phyloP scores from a whole-genome alignment of 2,113 vertebrate genomes.

The Hirundichthys speculiger region DNA sequence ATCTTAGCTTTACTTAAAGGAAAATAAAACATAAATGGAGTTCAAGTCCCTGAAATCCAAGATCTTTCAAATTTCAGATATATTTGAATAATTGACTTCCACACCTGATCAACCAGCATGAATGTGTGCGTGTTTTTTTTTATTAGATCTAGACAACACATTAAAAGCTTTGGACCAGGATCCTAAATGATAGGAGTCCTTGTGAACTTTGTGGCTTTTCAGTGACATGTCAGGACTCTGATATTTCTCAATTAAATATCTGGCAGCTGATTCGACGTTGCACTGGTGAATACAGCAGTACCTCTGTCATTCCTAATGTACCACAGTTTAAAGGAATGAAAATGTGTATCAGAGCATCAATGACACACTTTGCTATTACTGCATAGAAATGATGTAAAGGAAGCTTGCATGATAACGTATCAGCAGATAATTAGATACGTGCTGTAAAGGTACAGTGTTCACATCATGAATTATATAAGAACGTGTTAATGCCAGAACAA shows the following conservation, averaged over 20 bases:
- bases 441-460: background rate
- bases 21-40: conserved; percentile 26
- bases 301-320: background rate
- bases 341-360: too few species aligned
- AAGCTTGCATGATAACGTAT: conserved; percentile 13
- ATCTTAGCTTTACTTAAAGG: conserved; percentile 40
- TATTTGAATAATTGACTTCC: background rate
- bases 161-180: background rate
- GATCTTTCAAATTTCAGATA: background rate
- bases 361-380: too few species aligned
- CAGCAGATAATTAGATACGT: conserved; percentile 18
- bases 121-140: background rate
- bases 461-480: conserved; percentile 14
- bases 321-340: too few species aligned
- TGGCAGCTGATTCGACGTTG: background rate
- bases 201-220: conserved; percentile 1
- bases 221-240: background rate
- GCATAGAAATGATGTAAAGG: background rate
- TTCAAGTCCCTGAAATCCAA: background rate
- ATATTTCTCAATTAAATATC: background rate
- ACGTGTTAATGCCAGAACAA: background rate
- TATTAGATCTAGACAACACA: background rate
- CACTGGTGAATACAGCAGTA: background rate
- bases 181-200: background rate
- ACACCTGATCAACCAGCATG: background rate